A percentile compares a stretch with the other conserved stretches of the same genome.
phyloP scores from a whole-genome alignment of 2,888 invertebrate species.

The Rhopalosiphum nymphaeae region DNA sequence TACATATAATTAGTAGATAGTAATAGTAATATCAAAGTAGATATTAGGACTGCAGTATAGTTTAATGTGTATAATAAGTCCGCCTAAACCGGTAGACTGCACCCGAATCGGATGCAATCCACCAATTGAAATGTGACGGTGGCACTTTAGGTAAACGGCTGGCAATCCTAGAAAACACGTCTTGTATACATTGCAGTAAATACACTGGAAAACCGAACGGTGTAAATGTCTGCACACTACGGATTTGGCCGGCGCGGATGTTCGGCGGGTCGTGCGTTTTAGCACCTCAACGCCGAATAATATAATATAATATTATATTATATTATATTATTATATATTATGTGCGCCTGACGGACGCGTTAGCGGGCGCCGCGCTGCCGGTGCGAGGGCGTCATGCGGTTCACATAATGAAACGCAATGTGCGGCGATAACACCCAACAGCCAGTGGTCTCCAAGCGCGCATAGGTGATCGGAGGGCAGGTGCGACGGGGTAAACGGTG shows the following conservation, averaged over 20 bases:
- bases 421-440: conserved; percentile 7
- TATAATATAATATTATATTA: neutral
- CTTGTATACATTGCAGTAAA: too few species aligned
- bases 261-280: neutral
- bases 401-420: conserved; percentile 51
- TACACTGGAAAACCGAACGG: neutral
- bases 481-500: conserved; percentile 41
- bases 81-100: too few species aligned
- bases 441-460: conserved; percentile 3
- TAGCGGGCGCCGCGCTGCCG: conserved; percentile 29
- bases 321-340: neutral
- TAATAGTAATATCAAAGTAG: too few species aligned
- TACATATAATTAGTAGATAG: too few species aligned
- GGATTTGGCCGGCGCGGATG: neutral
- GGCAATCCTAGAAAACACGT: too few species aligned
- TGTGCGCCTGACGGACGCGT: conserved; percentile 37
- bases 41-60: too few species aligned
- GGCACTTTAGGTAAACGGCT: too few species aligned
- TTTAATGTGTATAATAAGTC: too few species aligned
- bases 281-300: neutral
- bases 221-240: neutral
- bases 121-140: too few species aligned
- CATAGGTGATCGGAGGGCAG: conserved; percentile 46
- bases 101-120: too few species aligned
- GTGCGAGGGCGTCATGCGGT: conserved; percentile 52